Base-by-base conservation (phyloP, 2,797 vertebrate genomes). In the Triplophysa bombifrons region DNA sequence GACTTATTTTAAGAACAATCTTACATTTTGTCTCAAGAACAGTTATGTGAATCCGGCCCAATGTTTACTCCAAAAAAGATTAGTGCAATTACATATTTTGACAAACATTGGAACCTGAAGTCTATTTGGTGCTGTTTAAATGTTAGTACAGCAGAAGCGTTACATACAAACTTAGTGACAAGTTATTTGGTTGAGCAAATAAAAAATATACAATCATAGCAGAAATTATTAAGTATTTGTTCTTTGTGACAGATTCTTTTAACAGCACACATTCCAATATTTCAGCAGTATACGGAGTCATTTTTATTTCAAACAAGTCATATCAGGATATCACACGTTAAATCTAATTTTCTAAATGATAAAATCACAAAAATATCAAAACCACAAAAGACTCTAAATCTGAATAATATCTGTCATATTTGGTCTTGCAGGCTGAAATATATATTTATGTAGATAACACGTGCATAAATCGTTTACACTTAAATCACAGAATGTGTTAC, bases 11-110 rank as follows among this genome's bases (percentile, higher is more conserved):
- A 34, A 34, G 34, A 34, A 34, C 34, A 34, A 34, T 34, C 5
- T 34, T 34, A 34, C 5, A 34, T 34, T 34, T 34, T 34, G 34
- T 34, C 6, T 34, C 5, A 34, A 34, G 34, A 34, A 34, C 34
- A 5, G 4, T 34, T 34, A 1, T 0, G 34, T 38, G 34, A 38
- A 38, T 38, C 34, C 34, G 0, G 34, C 34, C 34, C 34, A 38
- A 38, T 38, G 5, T 38, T 38, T 6, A 38, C 34, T 38, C 34
- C 22, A 64, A 12, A 48, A 17, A 19, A 66, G 0, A 22, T n/a
- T 20, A 56, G 72, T 66, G 74, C 50, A 76, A 27, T 41, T 10
- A 16, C 41, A 65, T 20, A 55, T 55, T n/a, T 55, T 73, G 25
- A 22, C 61, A 20, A 34, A 20, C 58, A 34, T 25, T 50, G 72